Conservation (phyloP, 1,140 invertebrate species). For the Spodoptera litura region DNA sequence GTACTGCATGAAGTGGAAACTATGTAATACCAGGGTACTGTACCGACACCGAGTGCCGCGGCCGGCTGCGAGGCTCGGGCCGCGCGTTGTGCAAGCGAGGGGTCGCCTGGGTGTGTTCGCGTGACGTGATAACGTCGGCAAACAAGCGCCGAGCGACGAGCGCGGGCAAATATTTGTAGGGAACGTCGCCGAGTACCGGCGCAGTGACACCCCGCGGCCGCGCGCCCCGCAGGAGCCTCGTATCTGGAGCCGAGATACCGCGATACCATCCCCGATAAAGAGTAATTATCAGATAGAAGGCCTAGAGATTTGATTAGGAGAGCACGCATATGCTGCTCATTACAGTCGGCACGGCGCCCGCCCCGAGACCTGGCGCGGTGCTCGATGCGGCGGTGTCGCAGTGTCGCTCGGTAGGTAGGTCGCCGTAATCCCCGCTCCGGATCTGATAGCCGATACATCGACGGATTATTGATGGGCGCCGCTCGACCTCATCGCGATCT, state of each 20-base stretch:
- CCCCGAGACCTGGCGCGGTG: not conserved
- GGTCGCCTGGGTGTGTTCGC: constrained; percentile 64
- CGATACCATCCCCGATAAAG: constrained; percentile 78
- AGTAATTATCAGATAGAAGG: constrained; percentile 83
- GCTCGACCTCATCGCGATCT: constrained; percentile 79
- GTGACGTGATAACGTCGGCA: constrained; percentile 72
- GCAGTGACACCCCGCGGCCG: constrained; percentile 28
- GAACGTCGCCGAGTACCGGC: constrained; percentile 54
- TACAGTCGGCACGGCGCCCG: constrained; percentile 59
- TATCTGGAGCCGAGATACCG: constrained; percentile 73
- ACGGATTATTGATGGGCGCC: constrained; percentile 80
- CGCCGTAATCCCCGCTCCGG: constrained; percentile 58
- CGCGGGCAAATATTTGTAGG: constrained; percentile 73
- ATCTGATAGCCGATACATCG: constrained; percentile 72
- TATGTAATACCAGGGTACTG: not conserved
- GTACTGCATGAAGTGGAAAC: too few species aligned
- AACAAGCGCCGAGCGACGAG: constrained; percentile 62
- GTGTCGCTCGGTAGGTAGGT: constrained; percentile 23
- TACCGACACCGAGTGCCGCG: constrained; percentile 3
- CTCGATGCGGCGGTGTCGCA: not conserved
- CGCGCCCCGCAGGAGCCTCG: constrained; percentile 43
- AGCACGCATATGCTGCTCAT: constrained; percentile 73
- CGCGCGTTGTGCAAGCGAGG: constrained; percentile 52
- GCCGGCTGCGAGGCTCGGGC: not conserved
- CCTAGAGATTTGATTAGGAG: constrained; percentile 80